Conservation (phyloP, 2,113 vertebrate species). For the Noctilio leporinus region DNA sequence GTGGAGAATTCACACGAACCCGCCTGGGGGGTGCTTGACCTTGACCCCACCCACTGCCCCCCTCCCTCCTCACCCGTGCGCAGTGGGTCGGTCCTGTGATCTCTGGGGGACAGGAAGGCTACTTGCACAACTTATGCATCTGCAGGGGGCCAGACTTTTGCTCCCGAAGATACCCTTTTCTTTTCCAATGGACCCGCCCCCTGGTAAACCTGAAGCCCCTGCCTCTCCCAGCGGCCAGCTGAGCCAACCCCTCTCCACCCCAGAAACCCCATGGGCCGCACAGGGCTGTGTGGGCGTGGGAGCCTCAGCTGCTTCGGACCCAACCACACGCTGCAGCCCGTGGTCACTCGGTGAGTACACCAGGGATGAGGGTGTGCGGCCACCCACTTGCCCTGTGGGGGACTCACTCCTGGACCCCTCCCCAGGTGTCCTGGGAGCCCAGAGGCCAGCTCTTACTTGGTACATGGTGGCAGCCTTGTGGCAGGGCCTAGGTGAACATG, state of each 20-base stretch:
- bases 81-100: fast-evolving
- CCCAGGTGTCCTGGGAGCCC: fast-evolving
- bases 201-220: not conserved
- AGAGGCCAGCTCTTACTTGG: not conserved
- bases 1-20: not conserved
- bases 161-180: not conserved
- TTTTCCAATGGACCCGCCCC: not conserved
- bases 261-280: slow-evolving; percentile 94
- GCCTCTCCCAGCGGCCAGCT: fast-evolving
- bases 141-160: not conserved
- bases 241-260: not conserved
- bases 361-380: fast-evolving
- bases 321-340: slow-evolving; percentile 84
- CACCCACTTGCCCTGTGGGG: fast-evolving
- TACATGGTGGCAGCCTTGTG: not conserved
- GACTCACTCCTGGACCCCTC: not conserved
- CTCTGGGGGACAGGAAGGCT: not conserved
- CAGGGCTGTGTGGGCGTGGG: slow-evolving; percentile 87
- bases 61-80: not conserved
- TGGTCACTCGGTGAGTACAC: slow-evolving; percentile 87
- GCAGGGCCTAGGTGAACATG: not conserved
- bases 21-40: not conserved
- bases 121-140: fast-evolving
- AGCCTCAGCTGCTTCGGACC: slow-evolving; percentile 85
- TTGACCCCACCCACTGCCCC: not conserved